These are phyloP conservation scores for Pterostichus madidus DNA, from an alignment of 2,888 invertebrate genomes.

Conservation along the genomic window DNA sequence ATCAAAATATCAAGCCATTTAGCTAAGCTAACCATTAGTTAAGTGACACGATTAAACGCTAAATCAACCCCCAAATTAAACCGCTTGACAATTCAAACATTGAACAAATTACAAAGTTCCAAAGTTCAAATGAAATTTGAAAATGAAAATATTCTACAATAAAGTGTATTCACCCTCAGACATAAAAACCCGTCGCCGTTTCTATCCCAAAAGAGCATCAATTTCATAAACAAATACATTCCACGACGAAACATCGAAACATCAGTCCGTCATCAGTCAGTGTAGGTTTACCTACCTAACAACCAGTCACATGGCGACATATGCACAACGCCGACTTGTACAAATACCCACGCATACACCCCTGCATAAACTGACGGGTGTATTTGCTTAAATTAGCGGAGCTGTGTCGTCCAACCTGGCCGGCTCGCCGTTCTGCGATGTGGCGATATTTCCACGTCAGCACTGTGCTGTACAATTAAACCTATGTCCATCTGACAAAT, in stretches of 20 bases:
- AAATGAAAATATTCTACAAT: not conserved
- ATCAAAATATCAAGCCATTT: too few relatives aligned
- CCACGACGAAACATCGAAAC: not conserved
- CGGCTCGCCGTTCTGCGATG: not conserved
- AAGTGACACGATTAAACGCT: too few relatives aligned
- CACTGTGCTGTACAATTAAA: slow-evolving; percentile 58
- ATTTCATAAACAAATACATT: not conserved
- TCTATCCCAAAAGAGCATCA: slow-evolving; percentile 12
- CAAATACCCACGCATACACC: slow-evolving; percentile 32
- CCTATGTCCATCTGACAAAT: slow-evolving; percentile 56
- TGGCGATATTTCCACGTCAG: slow-evolving; percentile 60
- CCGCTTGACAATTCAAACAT: too few relatives aligned
- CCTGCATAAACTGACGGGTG: slow-evolving; percentile 14
- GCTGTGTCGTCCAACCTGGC: slow-evolving; percentile 4
- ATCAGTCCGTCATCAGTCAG: slow-evolving; percentile 5
- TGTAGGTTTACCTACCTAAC: slow-evolving; percentile 5
- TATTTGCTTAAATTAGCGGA: slow-evolving; percentile 63
- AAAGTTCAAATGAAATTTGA: too few relatives aligned
- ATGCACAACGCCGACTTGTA: slow-evolving; percentile 27
- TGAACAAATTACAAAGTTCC: too few relatives aligned
- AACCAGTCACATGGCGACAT: slow-evolving; percentile 20
- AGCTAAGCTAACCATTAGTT: too few relatives aligned
- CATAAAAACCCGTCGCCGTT: not conserved
- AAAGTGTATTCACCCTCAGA: too few relatives aligned
- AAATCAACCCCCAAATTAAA: too few relatives aligned